Evolutionary conservation across 1,140 invertebrate species (phyloP).

Genomic region (Ceratina japonica): DNA sequence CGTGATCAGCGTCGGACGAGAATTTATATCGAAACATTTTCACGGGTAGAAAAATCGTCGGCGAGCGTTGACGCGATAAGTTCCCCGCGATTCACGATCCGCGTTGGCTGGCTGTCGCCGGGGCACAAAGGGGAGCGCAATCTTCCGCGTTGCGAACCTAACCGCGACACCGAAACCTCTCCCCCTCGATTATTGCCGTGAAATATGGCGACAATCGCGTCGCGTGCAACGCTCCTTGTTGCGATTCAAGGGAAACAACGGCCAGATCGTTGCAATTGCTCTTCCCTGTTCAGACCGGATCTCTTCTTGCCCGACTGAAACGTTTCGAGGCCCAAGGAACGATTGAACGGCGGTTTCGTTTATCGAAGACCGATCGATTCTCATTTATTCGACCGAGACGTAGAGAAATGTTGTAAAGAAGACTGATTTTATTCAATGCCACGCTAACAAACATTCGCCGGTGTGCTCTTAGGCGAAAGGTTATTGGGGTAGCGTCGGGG

Average conservation of each 20-base stretch:
- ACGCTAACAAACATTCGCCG: neutral
- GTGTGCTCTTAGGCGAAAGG: no score
- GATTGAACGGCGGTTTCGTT: no score
- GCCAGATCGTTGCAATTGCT: no score
- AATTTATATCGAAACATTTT: conserved; percentile 41
- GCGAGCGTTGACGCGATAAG: neutral
- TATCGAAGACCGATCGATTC: no score
- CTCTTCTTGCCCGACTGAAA: neutral
- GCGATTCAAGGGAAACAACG: neutral
- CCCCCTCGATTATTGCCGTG: neutral
- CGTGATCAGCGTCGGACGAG: neutral
- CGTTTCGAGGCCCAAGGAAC: neutral
- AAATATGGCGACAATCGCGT: neutral
- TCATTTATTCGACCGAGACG: no score
- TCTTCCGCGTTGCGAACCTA: neutral
- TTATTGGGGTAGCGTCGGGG: neutral
- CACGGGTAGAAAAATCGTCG: neutral
- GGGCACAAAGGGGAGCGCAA: neutral
- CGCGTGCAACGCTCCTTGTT: neutral
- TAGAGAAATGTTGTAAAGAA: no score
- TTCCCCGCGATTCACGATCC: neutral
- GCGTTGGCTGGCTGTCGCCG: neutral
- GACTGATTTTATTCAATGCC: no score
- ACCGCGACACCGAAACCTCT: neutral
- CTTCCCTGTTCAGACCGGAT: no score